Base-by-base conservation (phyloP, 2,113 vertebrate species). In the Dipodomys spectabilis region DNA sequence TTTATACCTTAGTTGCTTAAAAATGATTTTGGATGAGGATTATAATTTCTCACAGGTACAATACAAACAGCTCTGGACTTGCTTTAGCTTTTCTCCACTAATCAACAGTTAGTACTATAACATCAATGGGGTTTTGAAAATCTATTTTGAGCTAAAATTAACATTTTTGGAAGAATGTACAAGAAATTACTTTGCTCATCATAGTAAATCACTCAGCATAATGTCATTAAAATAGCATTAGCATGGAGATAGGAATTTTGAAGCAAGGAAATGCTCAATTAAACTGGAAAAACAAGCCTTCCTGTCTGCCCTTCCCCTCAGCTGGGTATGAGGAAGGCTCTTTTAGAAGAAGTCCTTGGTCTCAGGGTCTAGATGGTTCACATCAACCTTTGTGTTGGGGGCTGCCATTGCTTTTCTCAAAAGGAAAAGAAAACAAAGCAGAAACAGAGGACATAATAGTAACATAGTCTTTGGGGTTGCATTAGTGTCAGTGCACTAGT, bases 181-280 rank as follows among this genome's bases (percentile, higher is more conserved):
- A 92, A 88, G 49, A 97, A 97, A 97, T 93, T 95, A 92, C 94
- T 96, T 84, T 95, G 85, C 92, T 97, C 95, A 97, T 96, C 96
- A 96, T 88, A 92, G 95, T 92, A 95, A 92, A 93, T 90, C 92
- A 93, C 94, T 95, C 65, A 88, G 62, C 1, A 22, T 57, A 96
- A 88, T 86, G 81, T 22, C 30, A 97, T 84, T 96, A 95, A 97
- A 98, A 93, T 85, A 97, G 94, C 95, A 96, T 92, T 96, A 94
- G 88, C 10, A 82, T 92, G 44, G 82, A 93, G 87, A 94, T 12
- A 93, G 78, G 79, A 86, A 25, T 78, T 0, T 11, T 71, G 7
- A 86, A 93, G 87, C 88, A 92, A 91, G 49, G 92, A 94, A 92
- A 78, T 11, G 90, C 93, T 92, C 93, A 89, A 84, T n/a, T 95